These are phyloP conservation scores for Machaerirhynchus nigripectus DNA, from an alignment of 2,113 vertebrate genomes.

Conservation along the genomic window DNA sequence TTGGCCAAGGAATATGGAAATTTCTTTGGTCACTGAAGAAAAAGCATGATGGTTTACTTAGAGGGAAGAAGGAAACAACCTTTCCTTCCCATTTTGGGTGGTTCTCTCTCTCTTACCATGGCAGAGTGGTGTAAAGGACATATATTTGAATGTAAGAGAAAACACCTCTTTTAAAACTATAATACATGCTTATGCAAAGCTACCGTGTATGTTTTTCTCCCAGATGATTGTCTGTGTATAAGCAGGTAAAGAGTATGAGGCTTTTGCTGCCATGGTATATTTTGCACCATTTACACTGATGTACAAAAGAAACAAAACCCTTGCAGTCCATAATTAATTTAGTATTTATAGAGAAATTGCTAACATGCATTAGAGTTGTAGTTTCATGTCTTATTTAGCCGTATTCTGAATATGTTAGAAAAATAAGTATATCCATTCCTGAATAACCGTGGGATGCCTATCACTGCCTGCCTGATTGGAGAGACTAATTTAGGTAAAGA, in stretches of 20 bases:
- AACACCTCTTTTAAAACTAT: not conserved
- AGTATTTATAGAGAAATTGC: not conserved
- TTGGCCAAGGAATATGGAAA: not conserved
- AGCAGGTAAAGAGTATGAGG: not conserved
- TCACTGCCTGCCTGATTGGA: not conserved
- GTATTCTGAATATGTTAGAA: not conserved
- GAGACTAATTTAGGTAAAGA: not conserved
- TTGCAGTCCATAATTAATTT: not conserved
- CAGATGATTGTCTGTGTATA: not conserved
- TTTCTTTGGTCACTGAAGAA: conserved; percentile 17
- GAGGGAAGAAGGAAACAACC: not conserved
- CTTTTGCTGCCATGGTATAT: not conserved
- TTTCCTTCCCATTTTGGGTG: not conserved
- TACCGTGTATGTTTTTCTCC: not conserved
- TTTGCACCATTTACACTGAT: not conserved
- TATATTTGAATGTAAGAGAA: not conserved
- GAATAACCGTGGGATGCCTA: not conserved
- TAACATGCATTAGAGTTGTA: not conserved
- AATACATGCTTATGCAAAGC: not conserved
- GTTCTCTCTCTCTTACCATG: not conserved
- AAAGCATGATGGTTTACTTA: not conserved
- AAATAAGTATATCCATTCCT: accelerated
- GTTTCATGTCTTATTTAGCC: not conserved
- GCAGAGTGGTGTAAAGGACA: not conserved
- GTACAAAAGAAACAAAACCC: not conserved